These are phyloP conservation scores for Dasysyrphus tricinctus DNA, from an alignment of 2,888 invertebrate species.

Conservation along the genomic window DNA sequence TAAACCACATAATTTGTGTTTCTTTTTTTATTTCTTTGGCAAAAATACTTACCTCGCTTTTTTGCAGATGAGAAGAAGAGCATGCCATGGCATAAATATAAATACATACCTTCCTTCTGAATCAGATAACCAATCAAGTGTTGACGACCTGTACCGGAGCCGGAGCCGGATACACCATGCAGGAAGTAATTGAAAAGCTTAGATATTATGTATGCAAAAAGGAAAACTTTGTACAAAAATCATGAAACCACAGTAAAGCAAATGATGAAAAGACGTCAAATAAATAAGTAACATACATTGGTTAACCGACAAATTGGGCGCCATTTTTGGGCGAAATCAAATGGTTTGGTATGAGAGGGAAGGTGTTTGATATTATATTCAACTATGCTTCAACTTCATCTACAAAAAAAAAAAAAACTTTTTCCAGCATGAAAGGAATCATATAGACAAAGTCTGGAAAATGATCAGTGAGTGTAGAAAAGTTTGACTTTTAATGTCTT, in stretches of 20 bases:
- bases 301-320: constrained; percentile 51
- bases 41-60: neutral
- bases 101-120: constrained; percentile 2
- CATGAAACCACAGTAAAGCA: constrained; percentile 6
- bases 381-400: neutral
- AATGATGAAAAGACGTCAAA: constrained; percentile 38
- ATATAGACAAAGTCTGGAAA: constrained; percentile 18
- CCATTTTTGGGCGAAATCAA: constrained; percentile 7
- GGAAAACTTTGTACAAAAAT: constrained; percentile 19
- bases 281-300: constrained; percentile 61
- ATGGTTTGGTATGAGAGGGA: neutral
- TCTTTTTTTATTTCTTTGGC: constrained; percentile 10
- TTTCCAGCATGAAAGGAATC: neutral
- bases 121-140: constrained; percentile 72
- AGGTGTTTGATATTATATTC: neutral
- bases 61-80: neutral
- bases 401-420: neutral
- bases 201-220: constrained; percentile 11
- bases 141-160: constrained; percentile 39
- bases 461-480: constrained; percentile 7
- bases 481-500: constrained; percentile 34
- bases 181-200: constrained; percentile 60
- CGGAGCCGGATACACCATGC: constrained; percentile 14
- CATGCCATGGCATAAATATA: constrained; percentile 23
- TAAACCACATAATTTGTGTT: constrained; percentile 38